These are phyloP conservation scores for Dinocampus coccinellae DNA, from an alignment of 2,888 invertebrate genomes.

Conservation along the genomic window DNA sequence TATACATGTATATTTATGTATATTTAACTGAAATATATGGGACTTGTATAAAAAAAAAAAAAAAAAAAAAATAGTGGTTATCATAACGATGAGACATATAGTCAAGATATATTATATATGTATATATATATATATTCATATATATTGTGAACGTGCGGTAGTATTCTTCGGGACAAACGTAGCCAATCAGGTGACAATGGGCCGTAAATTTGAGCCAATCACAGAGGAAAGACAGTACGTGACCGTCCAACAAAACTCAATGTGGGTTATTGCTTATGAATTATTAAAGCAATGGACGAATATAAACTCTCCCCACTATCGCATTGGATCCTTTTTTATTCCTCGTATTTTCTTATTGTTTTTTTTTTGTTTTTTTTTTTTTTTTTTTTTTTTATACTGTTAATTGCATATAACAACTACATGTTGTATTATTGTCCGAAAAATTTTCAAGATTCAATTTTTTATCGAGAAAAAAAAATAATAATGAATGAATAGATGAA, in stretches of 20 bases:
- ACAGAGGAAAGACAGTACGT: constrained; percentile 60
- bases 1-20: neutral
- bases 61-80: too few species aligned
- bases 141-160: constrained; percentile 7
- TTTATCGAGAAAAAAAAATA: neutral
- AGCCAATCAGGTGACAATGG: constrained; percentile 68
- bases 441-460: constrained; percentile 13
- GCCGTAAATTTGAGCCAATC: constrained; percentile 67
- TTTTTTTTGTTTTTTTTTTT: constrained; percentile 49
- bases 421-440: constrained; percentile 20
- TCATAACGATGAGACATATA: neutral
- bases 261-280: constrained; percentile 66
- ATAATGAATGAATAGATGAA: neutral
- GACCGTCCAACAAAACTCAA: constrained; percentile 54
- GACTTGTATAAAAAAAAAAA: neutral
- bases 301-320: constrained; percentile 45
- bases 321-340: constrained; percentile 24
- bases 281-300: constrained; percentile 62
- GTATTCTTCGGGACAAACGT: constrained; percentile 58
- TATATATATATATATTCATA: neutral
- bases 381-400: constrained; percentile 44
- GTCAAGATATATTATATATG: neutral
- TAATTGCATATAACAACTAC: too few species aligned
- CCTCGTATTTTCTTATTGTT: neutral
- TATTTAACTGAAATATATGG: neutral